Base-by-base conservation (phyloP, 2,888 invertebrate species). In the Agrotis exclamationis region DNA sequence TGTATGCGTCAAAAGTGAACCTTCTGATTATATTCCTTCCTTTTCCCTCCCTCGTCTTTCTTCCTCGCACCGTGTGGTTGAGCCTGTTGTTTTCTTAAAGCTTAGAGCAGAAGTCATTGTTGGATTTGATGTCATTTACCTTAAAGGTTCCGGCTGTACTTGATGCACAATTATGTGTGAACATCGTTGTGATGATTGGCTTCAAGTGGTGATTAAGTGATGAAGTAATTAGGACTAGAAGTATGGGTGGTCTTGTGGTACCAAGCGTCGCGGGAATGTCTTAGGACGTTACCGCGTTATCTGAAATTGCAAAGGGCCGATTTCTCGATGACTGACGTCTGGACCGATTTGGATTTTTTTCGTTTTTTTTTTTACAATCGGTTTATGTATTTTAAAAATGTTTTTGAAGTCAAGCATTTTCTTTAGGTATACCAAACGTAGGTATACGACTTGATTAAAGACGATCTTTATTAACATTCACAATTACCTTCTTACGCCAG, bases 111-210 rank as follows among this genome's bases (percentile, higher is more conserved):
- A 53, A 74, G 81, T 73, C 69, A 71, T 75, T 74, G 68, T 76
- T 65, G 80, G 57, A 76, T 74, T 71, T 71, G 71, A 63, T 74
- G 70, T 78, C 73, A 70, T 83, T 74, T 83, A 79, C 57, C 63
- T 76, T 59, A 77, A 82, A 71, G 62, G 68, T 76, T 79, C 73
- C 67, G 73, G 68, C n/a, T 51, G 64, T 59, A 47, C 60, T 28
- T 70, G 54, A 51, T 22, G 82, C 47, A 70, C 48, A 22, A 59
- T 77, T 24, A 48, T 44, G 54, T 62, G 33, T 48, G 64, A 59
- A 68, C 20, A n/a, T 2, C 54, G 39, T 28, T 57, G 11, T 64
- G 14, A 28, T 57, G 56, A 39, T 57, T 28, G n/a, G 3, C 20
- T 51, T 39, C 24, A 39, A 62, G 44, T 62, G 57, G 51, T 5